Conservation (phyloP, 2,113 vertebrate genomes). For the Poeciliopsis retropinna region DNA sequence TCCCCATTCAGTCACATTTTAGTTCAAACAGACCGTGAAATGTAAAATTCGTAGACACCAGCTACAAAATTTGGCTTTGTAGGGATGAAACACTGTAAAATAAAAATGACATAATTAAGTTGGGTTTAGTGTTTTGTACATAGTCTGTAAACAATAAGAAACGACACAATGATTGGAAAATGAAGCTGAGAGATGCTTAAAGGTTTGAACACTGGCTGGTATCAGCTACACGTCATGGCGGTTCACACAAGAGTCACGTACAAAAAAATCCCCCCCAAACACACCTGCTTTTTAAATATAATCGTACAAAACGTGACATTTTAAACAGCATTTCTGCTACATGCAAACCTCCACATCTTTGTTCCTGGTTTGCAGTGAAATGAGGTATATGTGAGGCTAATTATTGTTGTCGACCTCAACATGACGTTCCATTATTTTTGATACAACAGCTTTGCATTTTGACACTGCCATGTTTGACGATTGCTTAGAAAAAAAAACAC, state of each 20-base stretch:
- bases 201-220: constrained; percentile 69
- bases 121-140: constrained; percentile 79
- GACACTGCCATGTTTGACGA: constrained; percentile 82
- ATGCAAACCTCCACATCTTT: constrained; percentile 60
- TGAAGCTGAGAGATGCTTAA: constrained; percentile 41
- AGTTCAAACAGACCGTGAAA: constrained; percentile 76
- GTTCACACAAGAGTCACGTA: constrained; percentile 51
- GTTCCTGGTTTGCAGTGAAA: constrained; percentile 79
- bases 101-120: constrained; percentile 50
- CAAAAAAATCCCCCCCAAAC: constrained; percentile 12
- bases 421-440: constrained; percentile 41
- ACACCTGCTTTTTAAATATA: constrained; percentile 42
- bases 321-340: constrained; percentile 74
- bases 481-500: constrained; percentile 65
- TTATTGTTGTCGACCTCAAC: constrained; percentile 46
- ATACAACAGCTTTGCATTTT: constrained; percentile 64
- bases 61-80: constrained; percentile 71
- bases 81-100: constrained; percentile 50
- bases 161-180: constrained; percentile 51
- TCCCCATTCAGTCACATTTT: constrained; percentile 78
- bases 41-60: constrained; percentile 63
- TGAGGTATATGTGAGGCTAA: constrained; percentile 79
- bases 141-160: constrained; percentile 77
- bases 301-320: constrained; percentile 46
- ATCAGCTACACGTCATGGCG: constrained; percentile 49